A percentile compares a stretch with the other conserved stretches of the same genome.
phyloP scores from a whole-genome alignment of 2,888 invertebrate species.

The Leptinotarsa juncta region DNA sequence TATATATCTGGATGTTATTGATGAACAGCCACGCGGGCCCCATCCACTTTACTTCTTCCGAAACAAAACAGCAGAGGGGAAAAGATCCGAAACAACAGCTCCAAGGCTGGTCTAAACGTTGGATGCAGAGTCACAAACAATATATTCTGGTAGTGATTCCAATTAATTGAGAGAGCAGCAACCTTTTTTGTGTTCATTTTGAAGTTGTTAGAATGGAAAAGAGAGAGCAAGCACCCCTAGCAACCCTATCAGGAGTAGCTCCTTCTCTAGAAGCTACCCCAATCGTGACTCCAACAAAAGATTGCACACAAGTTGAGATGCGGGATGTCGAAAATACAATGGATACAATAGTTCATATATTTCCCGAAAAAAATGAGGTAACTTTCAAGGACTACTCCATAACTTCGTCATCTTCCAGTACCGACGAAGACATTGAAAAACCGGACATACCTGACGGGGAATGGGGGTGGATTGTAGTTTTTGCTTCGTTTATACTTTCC shows the following conservation, averaged over 20 bases:
- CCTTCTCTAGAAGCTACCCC: constrained; percentile 46
- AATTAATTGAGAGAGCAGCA: constrained; percentile 45
- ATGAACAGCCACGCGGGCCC: constrained; percentile 71
- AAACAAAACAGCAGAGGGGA: constrained; percentile 66
- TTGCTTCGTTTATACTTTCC: constrained; percentile 86
- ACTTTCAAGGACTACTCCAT: constrained; percentile 45
- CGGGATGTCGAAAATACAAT: constrained; percentile 34
- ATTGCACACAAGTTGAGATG: constrained; percentile 46
- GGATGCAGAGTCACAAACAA: constrained; percentile 54
- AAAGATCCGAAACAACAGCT: constrained; percentile 73
- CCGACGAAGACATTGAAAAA: constrained; percentile 55
- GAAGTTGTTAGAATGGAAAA: constrained; percentile 31
- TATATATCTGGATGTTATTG: constrained; percentile 62
- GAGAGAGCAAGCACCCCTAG: constrained; percentile 34
- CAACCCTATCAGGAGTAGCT: constrained; percentile 40
- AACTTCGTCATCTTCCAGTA: constrained; percentile 46
- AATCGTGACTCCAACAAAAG: constrained; percentile 32
- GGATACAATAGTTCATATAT: constrained; percentile 20
- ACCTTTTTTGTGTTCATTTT: not conserved
- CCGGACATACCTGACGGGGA: constrained; percentile 82
- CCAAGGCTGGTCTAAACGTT: constrained; percentile 64
- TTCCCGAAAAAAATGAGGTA: constrained; percentile 18
- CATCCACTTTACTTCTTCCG: constrained; percentile 68
- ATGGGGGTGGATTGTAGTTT: constrained; percentile 92
- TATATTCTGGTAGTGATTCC: constrained; percentile 46